These are phyloP conservation scores for Oscheius myriophilus DNA, from an alignment of 2,888 invertebrate genomes.

Conservation along the genomic window DNA sequence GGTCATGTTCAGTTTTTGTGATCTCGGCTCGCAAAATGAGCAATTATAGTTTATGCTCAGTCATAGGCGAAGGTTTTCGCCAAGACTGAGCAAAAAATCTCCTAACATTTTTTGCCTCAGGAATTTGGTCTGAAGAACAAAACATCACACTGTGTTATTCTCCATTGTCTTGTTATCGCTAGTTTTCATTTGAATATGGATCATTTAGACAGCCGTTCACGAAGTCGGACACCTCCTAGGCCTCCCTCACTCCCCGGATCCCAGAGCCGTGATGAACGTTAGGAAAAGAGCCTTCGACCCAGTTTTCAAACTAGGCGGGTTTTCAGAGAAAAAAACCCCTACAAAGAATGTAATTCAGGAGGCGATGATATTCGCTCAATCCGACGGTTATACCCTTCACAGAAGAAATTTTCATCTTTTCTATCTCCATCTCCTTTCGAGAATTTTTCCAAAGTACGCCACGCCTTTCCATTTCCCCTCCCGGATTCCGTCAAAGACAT, in stretches of 20 bases:
- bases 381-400: conserved; percentile 70
- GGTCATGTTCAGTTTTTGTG: too few relatives aligned
- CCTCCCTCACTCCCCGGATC: conserved; percentile 91
- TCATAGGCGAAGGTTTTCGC: too few relatives aligned
- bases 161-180: too few relatives aligned
- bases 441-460: too few relatives aligned
- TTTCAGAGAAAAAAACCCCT: neutral
- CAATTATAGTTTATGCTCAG: too few relatives aligned
- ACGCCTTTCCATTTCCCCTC: conserved; percentile 12
- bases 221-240: conserved; percentile 85
- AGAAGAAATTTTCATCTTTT: neutral
- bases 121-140: too few relatives aligned
- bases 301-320: conserved; percentile 43
- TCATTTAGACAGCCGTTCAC: conserved; percentile 67
- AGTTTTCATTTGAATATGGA: too few relatives aligned
- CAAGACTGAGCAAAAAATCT: too few relatives aligned
- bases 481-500: conserved; percentile 2
- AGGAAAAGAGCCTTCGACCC: conserved; percentile 50
- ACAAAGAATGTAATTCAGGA: conserved; percentile 74
- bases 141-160: too few relatives aligned
- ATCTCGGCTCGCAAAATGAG: too few relatives aligned
- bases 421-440: too few relatives aligned
- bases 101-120: too few relatives aligned
- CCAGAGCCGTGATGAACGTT: conserved; percentile 68
- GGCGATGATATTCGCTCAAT: conserved; percentile 88